These are phyloP conservation scores for Antheraea pernyi DNA, from an alignment of 1,140 invertebrate species.

Conservation along the genomic window DNA sequence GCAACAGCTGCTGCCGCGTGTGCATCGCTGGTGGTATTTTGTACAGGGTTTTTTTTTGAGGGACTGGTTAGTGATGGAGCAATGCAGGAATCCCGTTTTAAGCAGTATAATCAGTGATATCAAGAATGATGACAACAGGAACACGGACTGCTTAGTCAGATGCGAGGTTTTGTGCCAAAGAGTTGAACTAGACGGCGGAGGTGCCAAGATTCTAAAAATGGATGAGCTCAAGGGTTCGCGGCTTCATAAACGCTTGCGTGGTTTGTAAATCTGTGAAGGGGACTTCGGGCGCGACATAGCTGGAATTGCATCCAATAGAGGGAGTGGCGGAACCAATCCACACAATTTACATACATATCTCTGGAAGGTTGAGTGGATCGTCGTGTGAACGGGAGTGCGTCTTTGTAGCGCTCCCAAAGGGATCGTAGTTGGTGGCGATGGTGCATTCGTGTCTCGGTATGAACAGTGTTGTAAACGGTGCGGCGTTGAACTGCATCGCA, in stretches of 20 bases:
- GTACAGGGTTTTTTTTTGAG: constrained; percentile 54
- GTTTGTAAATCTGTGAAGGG: constrained; percentile 35
- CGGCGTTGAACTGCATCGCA: constrained; percentile 28
- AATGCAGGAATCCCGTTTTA: background rate
- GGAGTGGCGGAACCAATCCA: constrained; percentile 35
- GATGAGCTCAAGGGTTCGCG: constrained; percentile 28
- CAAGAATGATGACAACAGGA: no score
- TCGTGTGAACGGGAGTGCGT: no score
- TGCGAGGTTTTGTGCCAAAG: no score
- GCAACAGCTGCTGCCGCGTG: constrained; percentile 41
- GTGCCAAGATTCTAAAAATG: constrained; percentile 10
- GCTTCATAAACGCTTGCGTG: constrained; percentile 39
- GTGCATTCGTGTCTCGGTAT: no score
- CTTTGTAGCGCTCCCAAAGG: no score
- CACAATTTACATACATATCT: constrained; percentile 38
- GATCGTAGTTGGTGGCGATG: no score
- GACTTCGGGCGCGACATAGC: constrained; percentile 23
- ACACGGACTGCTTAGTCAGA: no score
- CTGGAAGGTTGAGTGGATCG: constrained; percentile 38
- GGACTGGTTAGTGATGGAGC: constrained; percentile 24
- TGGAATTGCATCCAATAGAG: constrained; percentile 26
- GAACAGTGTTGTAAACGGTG: constrained; percentile 24
- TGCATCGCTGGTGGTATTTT: constrained; percentile 55
- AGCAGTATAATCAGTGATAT: no score
- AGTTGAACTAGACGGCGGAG: background rate